A percentile compares a stretch with the other conserved stretches of the same genome.
Evolutionary conservation across 2,888 invertebrate species (phyloP).

Genomic region (Oligia fasciuncula): DNA sequence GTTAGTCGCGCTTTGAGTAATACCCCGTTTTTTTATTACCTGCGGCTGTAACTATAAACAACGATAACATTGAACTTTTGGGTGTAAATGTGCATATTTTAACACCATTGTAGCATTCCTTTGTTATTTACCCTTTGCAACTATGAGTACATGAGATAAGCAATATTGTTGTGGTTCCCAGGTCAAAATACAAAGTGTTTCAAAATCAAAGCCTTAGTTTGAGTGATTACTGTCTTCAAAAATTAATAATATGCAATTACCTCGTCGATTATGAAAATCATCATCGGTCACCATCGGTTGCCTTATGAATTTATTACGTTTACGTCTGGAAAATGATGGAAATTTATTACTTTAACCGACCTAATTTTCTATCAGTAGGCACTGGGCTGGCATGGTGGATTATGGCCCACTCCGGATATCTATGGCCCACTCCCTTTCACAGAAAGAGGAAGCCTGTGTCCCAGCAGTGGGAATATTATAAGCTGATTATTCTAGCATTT

Average conservation of each 20-base stretch:
- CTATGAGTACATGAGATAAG: neutral
- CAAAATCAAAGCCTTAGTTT: neutral
- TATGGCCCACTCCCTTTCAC: too few species aligned
- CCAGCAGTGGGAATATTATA: too few species aligned
- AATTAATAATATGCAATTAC: neutral
- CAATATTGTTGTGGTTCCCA: neutral
- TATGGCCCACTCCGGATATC: too few species aligned
- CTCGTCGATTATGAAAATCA: neutral
- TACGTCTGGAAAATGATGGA: neutral
- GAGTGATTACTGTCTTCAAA: neutral
- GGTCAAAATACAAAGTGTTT: neutral
- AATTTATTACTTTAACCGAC: neutral
- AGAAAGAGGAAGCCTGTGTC: too few species aligned
- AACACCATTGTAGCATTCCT: slow-evolving; percentile 21
- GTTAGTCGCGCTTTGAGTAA: too few species aligned
- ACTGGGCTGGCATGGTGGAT: too few species aligned
- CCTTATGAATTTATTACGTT: neutral
- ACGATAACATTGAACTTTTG: slow-evolving; percentile 20
- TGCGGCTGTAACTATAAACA: slow-evolving; percentile 16
- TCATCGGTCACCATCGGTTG: neutral
- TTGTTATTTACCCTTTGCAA: neutral
- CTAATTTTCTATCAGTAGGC: neutral
- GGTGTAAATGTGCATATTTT: slow-evolving; percentile 27
- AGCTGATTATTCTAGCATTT: neutral
- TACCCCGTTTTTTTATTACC: slow-evolving; percentile 7